Evolutionary conservation across 2,888 invertebrate species (phyloP), one percentile per base, ranked within the genome.

Genomic region (Petrolisthes cinctipes): DNA sequence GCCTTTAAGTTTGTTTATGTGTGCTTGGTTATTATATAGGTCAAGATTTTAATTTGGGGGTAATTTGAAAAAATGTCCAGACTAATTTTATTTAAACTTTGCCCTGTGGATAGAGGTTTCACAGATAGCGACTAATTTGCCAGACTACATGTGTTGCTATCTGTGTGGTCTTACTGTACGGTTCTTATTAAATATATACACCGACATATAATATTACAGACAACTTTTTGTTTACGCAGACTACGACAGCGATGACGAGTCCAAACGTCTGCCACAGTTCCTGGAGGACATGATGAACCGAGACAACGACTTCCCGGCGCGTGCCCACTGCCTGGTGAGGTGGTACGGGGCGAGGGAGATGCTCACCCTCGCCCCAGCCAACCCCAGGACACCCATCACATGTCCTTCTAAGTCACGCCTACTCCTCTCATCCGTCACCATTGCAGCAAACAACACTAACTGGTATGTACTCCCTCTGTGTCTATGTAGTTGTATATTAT

Each of bases 361-460:
- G 79, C 76, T 91, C 66, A 89, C 87, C 11, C 56, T 90, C n/a
- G 54, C 80, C 11, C 89, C 91, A 17, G 85, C 85, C 37, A 83
- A 83, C 23, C 68, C 88, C 17, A 85, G 71, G 68, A 83, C 83
- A 4, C 82, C 88, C 11, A 88, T 91, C 20, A 81, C 85, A 53
- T 85, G 76, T 17, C 89, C 86, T n/a, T 93, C 93, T 91, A 94
- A 95, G 92, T 95, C 96, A 80, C 97, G 97, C 93, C 94, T 97
- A 90, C 94, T 96, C 66, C 94, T 96, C 92, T 98, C 97, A 93
- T 97, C 96, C 89, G 94, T 95, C 82, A 95, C 95, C 90, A 96
- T 98, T 90, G 97, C 97, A 5, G 94, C 96, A 71, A 96, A 95
- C 86, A 98, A 97, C 93, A 95, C 96, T 14, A 95, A 95, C 92